Conservation (phyloP, 2,888 invertebrate species). For the Standfussiana lucernea region DNA sequence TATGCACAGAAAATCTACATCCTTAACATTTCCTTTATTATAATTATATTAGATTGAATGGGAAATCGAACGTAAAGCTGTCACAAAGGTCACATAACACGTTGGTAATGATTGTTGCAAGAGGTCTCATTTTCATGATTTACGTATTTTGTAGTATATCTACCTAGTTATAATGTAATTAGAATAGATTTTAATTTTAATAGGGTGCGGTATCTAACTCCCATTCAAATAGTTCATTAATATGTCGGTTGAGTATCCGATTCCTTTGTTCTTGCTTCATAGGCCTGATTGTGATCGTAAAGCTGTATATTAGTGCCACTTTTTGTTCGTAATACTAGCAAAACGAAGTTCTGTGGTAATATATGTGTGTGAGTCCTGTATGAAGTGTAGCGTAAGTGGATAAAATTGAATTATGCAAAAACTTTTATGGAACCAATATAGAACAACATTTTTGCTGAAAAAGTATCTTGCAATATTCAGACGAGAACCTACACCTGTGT, state of each 20-base stretch:
- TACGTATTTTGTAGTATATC: constrained; percentile 22
- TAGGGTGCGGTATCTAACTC: constrained; percentile 37
- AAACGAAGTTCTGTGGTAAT: constrained; percentile 1
- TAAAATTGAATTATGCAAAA: constrained; percentile 55
- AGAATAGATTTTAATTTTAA: constrained; percentile 50
- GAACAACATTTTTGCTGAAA: constrained; percentile 37
- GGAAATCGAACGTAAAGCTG: constrained; percentile 38
- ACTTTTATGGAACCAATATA: constrained; percentile 43
- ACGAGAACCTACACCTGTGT: constrained; percentile 36
- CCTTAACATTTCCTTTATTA: constrained; percentile 4
- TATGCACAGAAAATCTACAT: constrained; percentile 4
- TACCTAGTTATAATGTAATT: constrained; percentile 18
- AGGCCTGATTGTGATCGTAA: constrained; percentile 61
- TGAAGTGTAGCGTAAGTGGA: constrained; percentile 48
- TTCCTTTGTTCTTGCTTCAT: constrained; percentile 65
- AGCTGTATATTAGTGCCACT: constrained; percentile 59
- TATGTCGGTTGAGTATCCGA: constrained; percentile 48
- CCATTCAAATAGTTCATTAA: constrained; percentile 41
- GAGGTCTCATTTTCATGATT: constrained; percentile 38
- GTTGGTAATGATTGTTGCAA: constrained; percentile 28
- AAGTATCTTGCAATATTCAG: constrained; percentile 49
- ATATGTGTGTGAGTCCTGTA: constrained; percentile 36
- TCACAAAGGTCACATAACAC: constrained; percentile 53
- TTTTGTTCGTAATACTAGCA: constrained; percentile 58
- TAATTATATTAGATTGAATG: constrained; percentile 23